phyloP scores from a whole-genome alignment of 2,797 vertebrate species.

The Premnoplex brunnescens region DNA sequence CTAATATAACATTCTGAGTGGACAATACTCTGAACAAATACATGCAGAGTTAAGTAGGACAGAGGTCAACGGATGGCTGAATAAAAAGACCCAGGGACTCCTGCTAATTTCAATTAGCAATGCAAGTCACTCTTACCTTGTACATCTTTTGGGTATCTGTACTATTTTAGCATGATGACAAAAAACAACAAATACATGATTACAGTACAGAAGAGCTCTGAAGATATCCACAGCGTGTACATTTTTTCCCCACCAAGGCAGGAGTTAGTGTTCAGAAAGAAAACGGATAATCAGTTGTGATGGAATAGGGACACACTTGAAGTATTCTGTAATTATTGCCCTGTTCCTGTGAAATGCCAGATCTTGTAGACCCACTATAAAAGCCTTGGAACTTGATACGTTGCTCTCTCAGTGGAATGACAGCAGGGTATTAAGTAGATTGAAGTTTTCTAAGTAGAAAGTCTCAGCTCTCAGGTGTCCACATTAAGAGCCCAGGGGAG shows the following conservation, averaged over 20 bases:
- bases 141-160: not conserved
- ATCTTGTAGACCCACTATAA: not conserved
- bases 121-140: not conserved
- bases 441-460: not conserved
- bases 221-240: fast-evolving
- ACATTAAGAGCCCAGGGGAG: not conserved
- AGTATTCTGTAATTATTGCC: not conserved
- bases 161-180: not conserved
- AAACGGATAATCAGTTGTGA: not conserved
- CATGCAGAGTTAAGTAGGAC: not conserved
- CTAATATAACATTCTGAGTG: slow-evolving; percentile 23
- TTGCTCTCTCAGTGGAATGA: not conserved
- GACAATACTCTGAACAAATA: slow-evolving; percentile 4
- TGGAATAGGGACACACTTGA: not conserved
- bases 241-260: not conserved
- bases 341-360: not conserved
- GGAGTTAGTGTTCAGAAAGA: not conserved
- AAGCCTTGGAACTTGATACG: not conserved
- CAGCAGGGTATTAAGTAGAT: not conserved
- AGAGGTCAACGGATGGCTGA: slow-evolving; percentile 18
- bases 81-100: slow-evolving; percentile 1
- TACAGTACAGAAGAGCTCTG: not conserved
- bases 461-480: not conserved
- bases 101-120: slow-evolving; percentile 22
- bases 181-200: not conserved